These are phyloP conservation scores for Pheucticus melanocephalus DNA, from an alignment of 2,113 vertebrate genomes.

Conservation along the genomic window DNA sequence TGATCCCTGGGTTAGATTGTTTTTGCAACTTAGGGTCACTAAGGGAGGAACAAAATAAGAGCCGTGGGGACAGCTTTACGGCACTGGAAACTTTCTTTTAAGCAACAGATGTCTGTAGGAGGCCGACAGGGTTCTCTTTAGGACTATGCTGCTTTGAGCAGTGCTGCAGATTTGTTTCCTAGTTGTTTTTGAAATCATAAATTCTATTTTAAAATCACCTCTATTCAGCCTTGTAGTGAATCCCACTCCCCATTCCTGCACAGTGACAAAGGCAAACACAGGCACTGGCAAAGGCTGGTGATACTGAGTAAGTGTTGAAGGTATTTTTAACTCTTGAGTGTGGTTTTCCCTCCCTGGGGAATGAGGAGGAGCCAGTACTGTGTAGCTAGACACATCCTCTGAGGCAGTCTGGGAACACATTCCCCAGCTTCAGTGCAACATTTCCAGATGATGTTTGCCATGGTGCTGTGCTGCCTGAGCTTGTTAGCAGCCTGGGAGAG, in stretches of 20 bases:
- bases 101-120: neutral
- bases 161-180: neutral
- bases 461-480: neutral
- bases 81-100: neutral
- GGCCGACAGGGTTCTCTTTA: neutral
- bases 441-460: neutral
- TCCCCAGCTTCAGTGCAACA: neutral
- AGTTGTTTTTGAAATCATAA: neutral
- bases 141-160: neutral
- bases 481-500: neutral
- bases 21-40: neutral
- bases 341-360: neutral
- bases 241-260: neutral
- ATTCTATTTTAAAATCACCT: neutral
- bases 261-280: neutral
- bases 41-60: neutral
- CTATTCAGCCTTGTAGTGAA: neutral
- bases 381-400: neutral
- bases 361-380: neutral
- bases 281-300: neutral
- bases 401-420: neutral
- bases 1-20: neutral
- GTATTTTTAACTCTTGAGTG: slow-evolving; percentile 17
- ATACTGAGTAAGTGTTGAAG: neutral
- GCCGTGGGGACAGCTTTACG: neutral